Evolutionary conservation across 1,140 invertebrate genomes (phyloP).

Genomic region (Lasaia peninsularis): DNA sequence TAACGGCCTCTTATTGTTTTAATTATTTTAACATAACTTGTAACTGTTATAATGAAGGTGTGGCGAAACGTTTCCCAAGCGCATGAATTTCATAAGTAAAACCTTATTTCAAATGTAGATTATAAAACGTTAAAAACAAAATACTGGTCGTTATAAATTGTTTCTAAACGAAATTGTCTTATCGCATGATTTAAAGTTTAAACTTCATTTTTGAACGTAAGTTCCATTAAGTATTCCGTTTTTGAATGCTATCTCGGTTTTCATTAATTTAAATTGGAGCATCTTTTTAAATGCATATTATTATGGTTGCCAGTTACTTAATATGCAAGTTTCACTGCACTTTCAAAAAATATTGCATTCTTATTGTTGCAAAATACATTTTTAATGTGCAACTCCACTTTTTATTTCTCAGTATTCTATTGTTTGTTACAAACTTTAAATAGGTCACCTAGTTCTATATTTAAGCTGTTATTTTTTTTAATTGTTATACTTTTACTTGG

Average conservation of each 20-base stretch:
- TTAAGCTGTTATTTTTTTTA: too few species aligned
- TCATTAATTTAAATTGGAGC: not conserved
- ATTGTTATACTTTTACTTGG: too few species aligned
- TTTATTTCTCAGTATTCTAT: too few species aligned
- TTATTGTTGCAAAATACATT: too few species aligned
- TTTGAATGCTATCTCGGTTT: not conserved
- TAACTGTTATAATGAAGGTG: not conserved
- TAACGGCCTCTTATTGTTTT: slow-evolving; percentile 6
- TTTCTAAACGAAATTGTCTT: not conserved
- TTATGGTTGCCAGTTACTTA: too few species aligned
- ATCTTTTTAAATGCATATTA: too few species aligned
- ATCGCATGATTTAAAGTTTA: not conserved
- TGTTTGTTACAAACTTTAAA: too few species aligned
- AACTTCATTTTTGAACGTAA: not conserved
- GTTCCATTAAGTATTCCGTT: not conserved
- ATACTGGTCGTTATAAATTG: not conserved
- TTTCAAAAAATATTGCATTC: too few species aligned
- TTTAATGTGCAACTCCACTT: too few species aligned
- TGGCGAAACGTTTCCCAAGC: slow-evolving; percentile 5
- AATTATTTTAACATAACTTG: slow-evolving; percentile 7
- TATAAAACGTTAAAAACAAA: not conserved
- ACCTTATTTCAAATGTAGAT: not conserved
- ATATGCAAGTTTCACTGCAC: too few species aligned
- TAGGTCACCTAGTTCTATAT: too few species aligned
- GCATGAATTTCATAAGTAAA: not conserved